Evolutionary conservation across 2,888 invertebrate species (phyloP), one percentile per base, ranked within the genome.

Genomic region (Actias luna): DNA sequence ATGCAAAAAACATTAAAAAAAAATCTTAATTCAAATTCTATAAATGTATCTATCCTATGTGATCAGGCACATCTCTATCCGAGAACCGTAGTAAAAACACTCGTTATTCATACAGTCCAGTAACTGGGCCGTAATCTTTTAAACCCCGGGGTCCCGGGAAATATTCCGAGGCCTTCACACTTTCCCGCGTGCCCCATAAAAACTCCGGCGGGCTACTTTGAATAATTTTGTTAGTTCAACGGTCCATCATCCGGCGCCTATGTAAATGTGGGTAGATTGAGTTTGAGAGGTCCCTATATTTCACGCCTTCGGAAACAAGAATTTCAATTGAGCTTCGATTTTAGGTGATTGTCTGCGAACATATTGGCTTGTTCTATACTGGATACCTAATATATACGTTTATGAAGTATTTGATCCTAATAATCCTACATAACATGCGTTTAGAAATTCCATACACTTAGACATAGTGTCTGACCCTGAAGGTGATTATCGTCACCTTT

Each of bases 201-300:
- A 86, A 86, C 80, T 83, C 59, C 81, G 72, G 70, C 75, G 77
- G 77, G 70, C 82, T 85, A 83, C 85, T 89, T 89, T 89, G 89
- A 90, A 91, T 91, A 91, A 91, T 89, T 82, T 84, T 85, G 87
- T 91, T 89, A 87, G 84, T 80, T 78, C 79, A 78, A 70, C 83
- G 79, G 85, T 84, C 83, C 83, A 84, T 88, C 88, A 82, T 70
- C 77, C 76, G 69, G 68, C 69, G 81, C 85, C 85, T 86, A 89
- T 89, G 89, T 83, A 89, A 90, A 90, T 90, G 80, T 69, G 75
- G 73, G 76, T 71, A 79, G 85, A 86, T 86, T 82, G 85, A 84
- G 87, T 86, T 85, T 79, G 64, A 63, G 58, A 68, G 60, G 59
- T 64, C 60, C 60, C 60, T 58, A 65, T 62, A 60, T 58, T 39